Evolutionary conservation across 2,113 vertebrate genomes (phyloP).

Genomic region (Nematolebias whitei): DNA sequence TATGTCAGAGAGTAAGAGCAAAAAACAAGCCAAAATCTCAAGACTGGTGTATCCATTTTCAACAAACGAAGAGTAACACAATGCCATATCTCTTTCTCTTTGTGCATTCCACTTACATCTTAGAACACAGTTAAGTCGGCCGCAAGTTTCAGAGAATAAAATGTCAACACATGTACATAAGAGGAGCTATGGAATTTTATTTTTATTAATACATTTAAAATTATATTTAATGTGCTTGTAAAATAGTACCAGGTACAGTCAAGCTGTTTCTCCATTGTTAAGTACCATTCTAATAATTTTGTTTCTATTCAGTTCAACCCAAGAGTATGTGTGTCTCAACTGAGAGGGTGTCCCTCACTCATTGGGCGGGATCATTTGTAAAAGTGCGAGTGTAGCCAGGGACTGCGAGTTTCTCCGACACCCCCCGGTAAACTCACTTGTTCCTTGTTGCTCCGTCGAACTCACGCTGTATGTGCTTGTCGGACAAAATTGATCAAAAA

Average conservation of each 20-base stretch:
- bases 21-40: slow-evolving; percentile 29
- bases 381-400: too few relatives aligned
- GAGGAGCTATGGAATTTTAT: background rate
- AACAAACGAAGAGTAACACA: slow-evolving; percentile 6
- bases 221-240: background rate
- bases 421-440: too few relatives aligned
- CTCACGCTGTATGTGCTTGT: too few relatives aligned
- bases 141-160: background rate
- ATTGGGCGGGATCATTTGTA: too few relatives aligned
- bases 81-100: slow-evolving; percentile 2
- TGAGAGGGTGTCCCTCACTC: too few relatives aligned
- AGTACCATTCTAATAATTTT: too few relatives aligned
- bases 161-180: background rate
- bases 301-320: too few relatives aligned
- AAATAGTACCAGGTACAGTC: background rate
- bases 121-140: background rate
- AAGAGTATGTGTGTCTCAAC: too few relatives aligned
- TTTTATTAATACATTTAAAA: background rate
- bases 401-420: too few relatives aligned
- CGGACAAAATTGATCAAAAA: too few relatives aligned
- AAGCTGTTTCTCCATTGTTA: too few relatives aligned
- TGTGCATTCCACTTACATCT: background rate
- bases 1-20: slow-evolving; percentile 27
- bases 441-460: too few relatives aligned
- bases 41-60: slow-evolving; percentile 34